Percentiles rank a stretch among this genome's conserved stretches.
Conservation (phyloP, 2,113 vertebrate species). For the Tympanuchus pallidicinctus region DNA sequence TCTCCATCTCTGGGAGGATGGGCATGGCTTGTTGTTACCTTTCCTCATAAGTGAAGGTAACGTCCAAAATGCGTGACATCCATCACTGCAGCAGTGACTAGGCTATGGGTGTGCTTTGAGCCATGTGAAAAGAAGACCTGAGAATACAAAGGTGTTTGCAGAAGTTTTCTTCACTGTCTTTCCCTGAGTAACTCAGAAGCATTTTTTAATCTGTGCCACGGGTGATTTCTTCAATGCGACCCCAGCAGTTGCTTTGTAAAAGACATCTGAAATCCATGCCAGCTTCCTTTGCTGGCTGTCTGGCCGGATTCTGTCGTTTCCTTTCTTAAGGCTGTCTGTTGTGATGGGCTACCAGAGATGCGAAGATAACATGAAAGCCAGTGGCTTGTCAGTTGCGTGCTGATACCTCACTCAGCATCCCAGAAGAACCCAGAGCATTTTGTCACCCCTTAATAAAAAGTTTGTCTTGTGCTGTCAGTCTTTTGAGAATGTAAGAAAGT, state of each 20-base stretch:
- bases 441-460: not conserved
- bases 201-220: not conserved
- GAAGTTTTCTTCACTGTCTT: not conserved
- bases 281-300: not conserved
- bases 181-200: not conserved
- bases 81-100: not conserved
- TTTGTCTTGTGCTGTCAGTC: not conserved
- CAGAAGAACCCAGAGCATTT: rapidly evolving
- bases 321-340: not conserved
- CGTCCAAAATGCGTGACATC: not conserved
- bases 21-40: not conserved
- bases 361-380: not conserved
- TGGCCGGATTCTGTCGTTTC: not conserved
- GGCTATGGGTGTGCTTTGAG: not conserved
- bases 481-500: not conserved
- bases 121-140: not conserved
- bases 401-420: not conserved
- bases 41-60: not conserved
- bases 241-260: not conserved
- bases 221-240: not conserved
- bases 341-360: not conserved
- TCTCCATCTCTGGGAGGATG: not conserved
- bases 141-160: not conserved
- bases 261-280: not conserved
- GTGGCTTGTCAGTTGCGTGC: not conserved